Base-by-base conservation (phyloP, 2,797 vertebrate genomes). In the Clamator glandarius region DNA sequence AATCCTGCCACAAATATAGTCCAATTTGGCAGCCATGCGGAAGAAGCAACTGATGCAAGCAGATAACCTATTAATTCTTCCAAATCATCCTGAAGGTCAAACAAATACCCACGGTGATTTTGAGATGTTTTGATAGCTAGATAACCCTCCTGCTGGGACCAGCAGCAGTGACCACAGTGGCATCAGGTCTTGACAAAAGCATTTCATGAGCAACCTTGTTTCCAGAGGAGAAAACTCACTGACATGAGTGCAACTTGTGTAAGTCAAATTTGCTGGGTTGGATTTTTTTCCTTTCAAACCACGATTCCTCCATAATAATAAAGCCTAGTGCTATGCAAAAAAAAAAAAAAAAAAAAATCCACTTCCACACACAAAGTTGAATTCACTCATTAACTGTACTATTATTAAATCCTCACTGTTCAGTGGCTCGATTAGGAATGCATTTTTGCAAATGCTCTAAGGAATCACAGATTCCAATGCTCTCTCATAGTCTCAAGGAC, bases 381-480 rank as follows among this genome's bases (percentile, higher is more conserved):
- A 66, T 48, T 73, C n/a, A 21, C 51, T 74, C 52, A 57, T 66
- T 46, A 87, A 42, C 59, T 64, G 31, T 5, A 36, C 55, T 28
- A 55, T 68, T 91, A 73, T 66, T 74, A 90, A 83, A 85, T 24
- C 61, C 35, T 74, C 57, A 10, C 68, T 48, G 50, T 21, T 92
- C 75, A 91, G 50, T 31, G 41, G 57, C 78, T 77, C 54, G n/a
- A 68, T 82, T 48, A 69, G 51, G 51, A 84, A 68, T 23, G 73
- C n/a, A 36, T 77, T 84, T 77, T 90, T 82, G 68, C 75, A 92
- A 94, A 73, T n/a, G 28, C 62, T 75, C 73, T 46, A 42, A 89
- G 74, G 63, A 79, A 58, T 63, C 80, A 35, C 28, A 90, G 69
- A 93, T 55, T 92, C 87, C 78, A 84, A 9, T 1, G 4, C 18